Conservation (phyloP, 2,113 vertebrate species). For the Megatriorchis doriae region DNA sequence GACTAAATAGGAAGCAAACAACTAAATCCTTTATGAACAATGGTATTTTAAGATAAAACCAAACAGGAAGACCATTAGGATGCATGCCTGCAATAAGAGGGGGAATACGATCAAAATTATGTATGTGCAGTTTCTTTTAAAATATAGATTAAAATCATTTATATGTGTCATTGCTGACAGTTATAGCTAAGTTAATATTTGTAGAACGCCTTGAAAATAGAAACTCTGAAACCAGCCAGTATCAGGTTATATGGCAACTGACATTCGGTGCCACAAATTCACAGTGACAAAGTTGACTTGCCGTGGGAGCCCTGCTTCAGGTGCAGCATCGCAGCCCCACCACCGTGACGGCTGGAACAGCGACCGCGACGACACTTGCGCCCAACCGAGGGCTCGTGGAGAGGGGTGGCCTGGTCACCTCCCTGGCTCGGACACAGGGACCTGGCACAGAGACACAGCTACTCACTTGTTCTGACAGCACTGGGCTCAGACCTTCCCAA, state of each 20-base stretch:
- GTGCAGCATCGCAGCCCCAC: neutral
- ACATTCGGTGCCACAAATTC: neutral
- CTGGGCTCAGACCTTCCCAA: neutral
- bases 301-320: neutral
- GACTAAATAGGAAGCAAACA: neutral
- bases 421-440: fast-evolving
- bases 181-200: neutral
- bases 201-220: fast-evolving
- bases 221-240: neutral
- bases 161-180: neutral
- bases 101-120: neutral
- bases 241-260: too few species aligned
- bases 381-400: neutral
- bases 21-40: neutral
- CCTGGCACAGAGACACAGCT: fast-evolving
- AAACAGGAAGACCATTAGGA: neutral
- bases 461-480: neutral
- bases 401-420: neutral
- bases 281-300: fast-evolving
- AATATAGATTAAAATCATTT: neutral
- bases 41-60: neutral
- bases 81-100: neutral
- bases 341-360: fast-evolving
- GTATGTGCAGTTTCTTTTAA: neutral
- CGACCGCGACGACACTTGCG: fast-evolving